These are phyloP conservation scores for Crotalus viridis DNA, from an alignment of 2,113 vertebrate species.

Conservation along the genomic window DNA sequence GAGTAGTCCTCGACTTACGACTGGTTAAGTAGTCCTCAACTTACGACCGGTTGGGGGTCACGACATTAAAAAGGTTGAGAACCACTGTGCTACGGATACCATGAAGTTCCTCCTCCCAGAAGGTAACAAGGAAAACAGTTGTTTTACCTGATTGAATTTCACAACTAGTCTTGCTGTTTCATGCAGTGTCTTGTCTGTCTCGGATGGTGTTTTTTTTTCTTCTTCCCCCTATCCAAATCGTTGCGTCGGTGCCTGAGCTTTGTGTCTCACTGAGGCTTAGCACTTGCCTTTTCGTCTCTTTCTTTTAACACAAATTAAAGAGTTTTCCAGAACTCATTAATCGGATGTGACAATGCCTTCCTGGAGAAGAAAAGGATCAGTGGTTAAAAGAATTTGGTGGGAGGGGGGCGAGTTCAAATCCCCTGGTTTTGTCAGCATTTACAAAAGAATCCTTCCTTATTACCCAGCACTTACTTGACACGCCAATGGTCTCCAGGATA, in stretches of 20 bases:
- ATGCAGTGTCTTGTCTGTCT: conserved; percentile 21
- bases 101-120: no score
- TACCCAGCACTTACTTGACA: neutral
- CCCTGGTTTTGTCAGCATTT: neutral
- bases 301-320: neutral
- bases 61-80: no score
- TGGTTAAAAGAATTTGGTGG: neutral
- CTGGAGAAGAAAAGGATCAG: neutral
- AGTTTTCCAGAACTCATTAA: neutral
- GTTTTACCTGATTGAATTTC: conserved; percentile 65
- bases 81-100: no score
- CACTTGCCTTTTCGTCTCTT: neutral
- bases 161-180: conserved; percentile 47
- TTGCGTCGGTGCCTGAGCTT: conserved; percentile 14
- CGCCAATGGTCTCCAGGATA: neutral
- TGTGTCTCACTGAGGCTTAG: neutral
- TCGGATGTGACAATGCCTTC: neutral
- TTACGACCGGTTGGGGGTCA: no score
- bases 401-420: neutral
- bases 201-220: neutral
- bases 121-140: conserved; percentile 28
- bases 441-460: neutral
- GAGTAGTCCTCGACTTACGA: no score
- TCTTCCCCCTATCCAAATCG: neutral
- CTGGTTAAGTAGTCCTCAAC: no score